Base-by-base conservation (phyloP, 2,113 vertebrate species). In the Campylomormyrus numenius region DNA sequence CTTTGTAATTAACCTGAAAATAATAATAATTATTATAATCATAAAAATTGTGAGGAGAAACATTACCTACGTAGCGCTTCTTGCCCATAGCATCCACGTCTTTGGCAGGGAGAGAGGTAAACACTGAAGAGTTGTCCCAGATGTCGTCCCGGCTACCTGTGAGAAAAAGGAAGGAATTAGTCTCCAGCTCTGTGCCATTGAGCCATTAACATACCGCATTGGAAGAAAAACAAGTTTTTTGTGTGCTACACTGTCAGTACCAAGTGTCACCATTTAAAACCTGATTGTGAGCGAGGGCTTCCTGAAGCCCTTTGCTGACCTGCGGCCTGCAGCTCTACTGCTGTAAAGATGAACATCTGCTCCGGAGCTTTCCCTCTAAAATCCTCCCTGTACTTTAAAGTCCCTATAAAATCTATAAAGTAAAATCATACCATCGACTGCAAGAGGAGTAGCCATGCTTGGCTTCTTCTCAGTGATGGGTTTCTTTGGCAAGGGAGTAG, bases 71-170 rank as follows among this genome's bases (percentile, higher is more conserved):
- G 62, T 95, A 98, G 89, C 98, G 97, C 58, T 96, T 96, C 93
- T 98, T 98, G 39, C 98, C 98, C 94, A 97, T 91, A 90, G 95
- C 95, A 85, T 99, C 98, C 0, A 98, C 92, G 90, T 98, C 97
- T 90, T 96, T 97, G 74, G 96, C 94, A 48, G 98, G 98, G 90
- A 96, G 93, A 24, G 97, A 95, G 91, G 96, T 97, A 92, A 99
- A 98, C 91, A 97, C 93, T 39, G 97, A 97, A 0, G 93, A 95
- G 83, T 96, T 97, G 91, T 95, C 98, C 98, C 95, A 93, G 7
- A 88, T 92, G 31, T 96, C 95, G 88, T 94, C 94, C 1, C 21
- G 86, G 17, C 7, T 89, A 39, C 9, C 94, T 94, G 88, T 90
- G 74, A 50, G 21, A 27, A 85, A 50, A 90, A 19, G 9, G 49